Evolutionary conservation across 23 tunicate genomes (phyloP).

Genomic region (Ciona savignyi): DNA sequence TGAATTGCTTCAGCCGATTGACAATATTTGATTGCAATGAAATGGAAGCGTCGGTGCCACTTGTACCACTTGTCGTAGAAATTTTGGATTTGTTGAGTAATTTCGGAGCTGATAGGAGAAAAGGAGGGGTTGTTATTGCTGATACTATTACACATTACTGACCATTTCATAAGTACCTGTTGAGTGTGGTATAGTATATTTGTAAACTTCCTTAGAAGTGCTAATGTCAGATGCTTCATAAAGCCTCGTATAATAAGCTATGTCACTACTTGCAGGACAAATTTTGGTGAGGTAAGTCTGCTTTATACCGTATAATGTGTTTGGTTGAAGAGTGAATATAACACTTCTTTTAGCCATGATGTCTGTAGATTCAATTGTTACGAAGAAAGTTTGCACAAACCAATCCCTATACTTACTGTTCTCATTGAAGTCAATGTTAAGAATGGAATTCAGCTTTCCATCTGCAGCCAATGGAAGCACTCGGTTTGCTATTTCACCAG

Average conservation of each 20-base stretch:
- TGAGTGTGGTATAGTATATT: not conserved
- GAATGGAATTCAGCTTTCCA: no score
- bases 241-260: not conserved
- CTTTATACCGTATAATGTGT: not conserved
- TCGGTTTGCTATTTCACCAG: no score
- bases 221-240: not conserved
- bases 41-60: not conserved
- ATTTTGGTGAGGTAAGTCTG: not conserved
- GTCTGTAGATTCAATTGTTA: no score
- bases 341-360: no score
- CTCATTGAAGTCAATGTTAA: no score
- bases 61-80: not conserved
- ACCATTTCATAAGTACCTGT: no score
- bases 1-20: not conserved
- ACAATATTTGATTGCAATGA: not conserved
- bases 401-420: no score
- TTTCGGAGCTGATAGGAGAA: no score
- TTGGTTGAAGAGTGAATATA: not conserved
- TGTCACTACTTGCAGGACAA: not conserved
- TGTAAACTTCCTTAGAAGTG: not conserved
- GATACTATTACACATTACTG: no score
- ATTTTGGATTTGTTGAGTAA: not conserved
- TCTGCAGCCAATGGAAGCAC: no score
- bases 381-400: no score
- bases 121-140: no score